These are phyloP conservation scores for Serinus canaria DNA, from an alignment of 2,113 vertebrate genomes.

Conservation along the genomic window DNA sequence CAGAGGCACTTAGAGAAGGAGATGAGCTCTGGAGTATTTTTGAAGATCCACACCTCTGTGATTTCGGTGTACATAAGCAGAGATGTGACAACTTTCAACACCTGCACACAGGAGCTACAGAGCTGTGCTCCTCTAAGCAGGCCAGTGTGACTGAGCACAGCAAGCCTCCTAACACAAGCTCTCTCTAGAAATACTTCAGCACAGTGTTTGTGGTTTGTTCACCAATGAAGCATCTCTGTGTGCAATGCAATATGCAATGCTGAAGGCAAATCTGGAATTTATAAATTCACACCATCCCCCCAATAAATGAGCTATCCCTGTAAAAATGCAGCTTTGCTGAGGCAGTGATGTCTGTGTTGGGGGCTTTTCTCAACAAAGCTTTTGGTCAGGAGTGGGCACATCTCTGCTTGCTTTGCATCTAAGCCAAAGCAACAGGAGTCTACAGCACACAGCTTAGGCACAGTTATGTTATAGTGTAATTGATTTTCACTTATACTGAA, in stretches of 20 bases:
- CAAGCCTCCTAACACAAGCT: background rate
- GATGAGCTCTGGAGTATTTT: background rate
- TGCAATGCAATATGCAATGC: background rate
- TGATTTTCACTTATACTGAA: background rate
- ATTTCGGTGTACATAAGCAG: background rate
- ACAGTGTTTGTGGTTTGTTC: background rate
- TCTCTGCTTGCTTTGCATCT: background rate
- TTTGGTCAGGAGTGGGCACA: background rate
- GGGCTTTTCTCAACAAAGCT: background rate
- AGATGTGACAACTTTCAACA: background rate
- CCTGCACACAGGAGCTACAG: background rate
- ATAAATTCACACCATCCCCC: background rate
- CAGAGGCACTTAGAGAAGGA: background rate
- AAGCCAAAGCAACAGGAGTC: background rate
- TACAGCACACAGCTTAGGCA: background rate
- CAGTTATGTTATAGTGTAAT: background rate
- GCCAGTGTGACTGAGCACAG: background rate
- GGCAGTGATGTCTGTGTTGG: background rate
- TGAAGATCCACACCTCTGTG: accelerated
- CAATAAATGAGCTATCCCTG: background rate
- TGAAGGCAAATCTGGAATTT: background rate
- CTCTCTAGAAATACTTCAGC: background rate
- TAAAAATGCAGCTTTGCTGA: background rate
- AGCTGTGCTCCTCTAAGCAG: background rate
- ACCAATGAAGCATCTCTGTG: background rate